These are phyloP conservation scores for Chromis chromis DNA, from an alignment of 2,797 vertebrate species.

Conservation along the genomic window DNA sequence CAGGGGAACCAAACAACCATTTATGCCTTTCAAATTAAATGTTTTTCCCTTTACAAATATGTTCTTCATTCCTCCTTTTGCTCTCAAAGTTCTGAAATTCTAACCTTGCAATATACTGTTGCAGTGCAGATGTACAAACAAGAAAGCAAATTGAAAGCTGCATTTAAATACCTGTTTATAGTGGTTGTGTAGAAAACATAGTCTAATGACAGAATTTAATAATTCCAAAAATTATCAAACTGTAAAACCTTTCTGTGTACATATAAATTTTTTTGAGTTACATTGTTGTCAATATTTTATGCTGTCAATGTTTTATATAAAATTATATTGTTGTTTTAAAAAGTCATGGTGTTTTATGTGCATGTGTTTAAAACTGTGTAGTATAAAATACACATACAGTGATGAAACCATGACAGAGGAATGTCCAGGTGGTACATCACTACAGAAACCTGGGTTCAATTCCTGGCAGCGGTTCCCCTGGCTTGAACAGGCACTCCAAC, in stretches of 20 bases:
- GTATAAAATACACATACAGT: not conserved
- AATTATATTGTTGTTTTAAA: not conserved
- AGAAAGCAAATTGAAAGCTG: not conserved
- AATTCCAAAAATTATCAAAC: no score
- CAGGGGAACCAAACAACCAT: conserved; percentile 26
- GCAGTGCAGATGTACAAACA: conserved; percentile 11
- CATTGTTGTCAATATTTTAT: no score
- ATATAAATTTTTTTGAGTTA: no score
- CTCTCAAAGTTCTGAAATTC: conserved; percentile 7
- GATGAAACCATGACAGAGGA: not conserved
- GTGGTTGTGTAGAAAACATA: not conserved
- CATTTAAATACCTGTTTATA: not conserved
- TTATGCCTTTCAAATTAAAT: conserved; percentile 30
- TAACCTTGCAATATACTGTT: conserved; percentile 8
- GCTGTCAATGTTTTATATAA: no score
- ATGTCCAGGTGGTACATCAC: conserved; percentile 35
- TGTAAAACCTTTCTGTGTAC: no score
- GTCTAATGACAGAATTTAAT: no score
- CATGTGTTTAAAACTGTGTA: not conserved
- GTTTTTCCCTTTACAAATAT: conserved; percentile 8
- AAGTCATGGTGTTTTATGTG: not conserved
- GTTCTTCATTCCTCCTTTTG: not conserved
- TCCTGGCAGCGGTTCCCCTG: conserved; percentile 12
- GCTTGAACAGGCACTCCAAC: conserved; percentile 17
- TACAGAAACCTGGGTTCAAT: conserved; percentile 20